Percentiles rank a stretch among this genome's conserved stretches.
phyloP scores from a whole-genome alignment of 2,797 vertebrate genomes.

The Gymnodraco acuticeps region DNA sequence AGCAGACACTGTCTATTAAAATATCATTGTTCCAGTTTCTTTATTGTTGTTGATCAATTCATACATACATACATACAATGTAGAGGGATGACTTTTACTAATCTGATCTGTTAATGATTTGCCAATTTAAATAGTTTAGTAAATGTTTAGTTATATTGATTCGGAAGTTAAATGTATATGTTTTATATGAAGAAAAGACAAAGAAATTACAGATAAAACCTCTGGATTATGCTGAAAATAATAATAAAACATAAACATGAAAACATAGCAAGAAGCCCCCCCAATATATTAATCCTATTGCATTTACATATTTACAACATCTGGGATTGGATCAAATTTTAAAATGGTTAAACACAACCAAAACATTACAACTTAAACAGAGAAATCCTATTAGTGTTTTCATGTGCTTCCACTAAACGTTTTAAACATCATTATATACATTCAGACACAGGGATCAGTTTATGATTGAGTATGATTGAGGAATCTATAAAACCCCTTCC shows the following conservation, averaged over 20 bases:
- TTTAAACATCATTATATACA: slow-evolving; percentile 5
- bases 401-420: slow-evolving; percentile 7
- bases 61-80: slow-evolving; percentile 19
- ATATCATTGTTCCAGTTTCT: neutral
- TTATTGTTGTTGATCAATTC: slow-evolving; percentile 19
- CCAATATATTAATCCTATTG: neutral
- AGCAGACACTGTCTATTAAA: neutral
- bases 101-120: too few species aligned
- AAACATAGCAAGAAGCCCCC: neutral
- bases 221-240: slow-evolving; percentile 2
- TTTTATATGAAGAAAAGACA: neutral
- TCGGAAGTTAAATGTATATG: neutral
- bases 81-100: neutral
- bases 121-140: neutral
- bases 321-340: neutral
- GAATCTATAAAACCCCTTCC: slow-evolving; percentile 26
- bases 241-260: neutral
- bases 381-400: neutral
- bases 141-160: slow-evolving; percentile 15
- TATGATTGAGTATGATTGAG: slow-evolving; percentile 5
- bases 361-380: neutral
- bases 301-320: slow-evolving; percentile 17
- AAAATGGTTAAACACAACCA: slow-evolving; percentile 3
- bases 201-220: slow-evolving; percentile 6
- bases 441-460: slow-evolving; percentile 11